Evolutionary conservation across 2,797 vertebrate species (phyloP), one percentile per base, ranked within the genome.

Genomic region (Hephaestus fuliginosus): DNA sequence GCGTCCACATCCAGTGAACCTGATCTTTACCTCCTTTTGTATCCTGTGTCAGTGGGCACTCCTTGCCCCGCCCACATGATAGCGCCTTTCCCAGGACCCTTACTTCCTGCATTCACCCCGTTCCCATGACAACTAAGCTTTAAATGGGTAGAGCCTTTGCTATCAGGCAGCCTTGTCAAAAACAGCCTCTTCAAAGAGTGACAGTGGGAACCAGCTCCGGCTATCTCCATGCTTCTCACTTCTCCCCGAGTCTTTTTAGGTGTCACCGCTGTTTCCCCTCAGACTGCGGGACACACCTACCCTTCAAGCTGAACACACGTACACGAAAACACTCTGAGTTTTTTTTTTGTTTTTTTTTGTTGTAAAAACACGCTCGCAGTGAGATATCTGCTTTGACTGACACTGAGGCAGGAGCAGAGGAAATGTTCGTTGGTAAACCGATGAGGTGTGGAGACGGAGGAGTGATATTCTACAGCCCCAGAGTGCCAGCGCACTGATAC

Each of bases 41-140:
- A 86, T 95, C 93, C 77, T 72, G 90, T 93, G 91, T 92, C 89
- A 88, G 83, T 92, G 90, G 88, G 89, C 88, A 81, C 93, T 93
- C 90, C 91, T 94, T 78, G 92, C 89, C 90, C 92, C 86, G 89
- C 92, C 92, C 91, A 91, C 92, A 83, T 84, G 94, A 95, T 95
- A 95, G 92, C 57, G 88, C 82, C 82, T 86, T 93, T 95, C 93
- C 94, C 94, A 95, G 92, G 94, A 94, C 95, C 92, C 92, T 86
- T 62, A 90, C 93, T 95, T 95, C 95, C 95, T 94, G 94, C 93
- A 88, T 94, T 93, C 93, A 94, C 91, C 91, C 92, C 17, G 89
- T 95, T 94, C 90, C 93, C 92, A 87, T 94, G 93, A 88, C 89
- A 91, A 93, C 93, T 87, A 89, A 88, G 85, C 91, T 87, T 82